Conservation (phyloP, 1,140 invertebrate genomes). For the Drosophila yakuba region DNA sequence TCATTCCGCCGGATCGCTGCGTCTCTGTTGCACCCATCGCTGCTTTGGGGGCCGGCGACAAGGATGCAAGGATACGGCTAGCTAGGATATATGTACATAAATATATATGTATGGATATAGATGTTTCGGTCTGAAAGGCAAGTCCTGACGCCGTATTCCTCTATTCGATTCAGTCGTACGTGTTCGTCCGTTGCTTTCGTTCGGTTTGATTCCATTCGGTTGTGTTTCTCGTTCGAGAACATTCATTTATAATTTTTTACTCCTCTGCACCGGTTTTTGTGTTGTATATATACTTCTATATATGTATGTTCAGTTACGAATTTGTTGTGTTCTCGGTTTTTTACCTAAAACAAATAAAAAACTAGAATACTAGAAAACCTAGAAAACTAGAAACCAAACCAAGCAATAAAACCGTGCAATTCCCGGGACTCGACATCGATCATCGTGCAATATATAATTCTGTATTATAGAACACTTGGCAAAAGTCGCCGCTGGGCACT, state of each 20-base stretch:
- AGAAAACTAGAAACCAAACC: constrained; percentile 33
- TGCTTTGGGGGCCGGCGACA: constrained; percentile 34
- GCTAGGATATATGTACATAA: constrained; percentile 11
- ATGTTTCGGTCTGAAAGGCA: constrained; percentile 2
- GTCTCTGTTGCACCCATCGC: constrained; percentile 22
- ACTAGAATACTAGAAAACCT: not conserved
- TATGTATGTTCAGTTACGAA: constrained; percentile 78
- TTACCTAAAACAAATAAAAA: constrained; percentile 53
- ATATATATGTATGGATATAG: not conserved
- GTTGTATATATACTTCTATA: constrained; percentile 65
- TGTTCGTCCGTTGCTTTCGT: constrained; percentile 85
- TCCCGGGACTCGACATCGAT: constrained; percentile 14
- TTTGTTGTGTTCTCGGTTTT: constrained; percentile 83
- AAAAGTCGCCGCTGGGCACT: not conserved
- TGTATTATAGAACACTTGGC: constrained; percentile 22
- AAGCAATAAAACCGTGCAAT: constrained; percentile 36
- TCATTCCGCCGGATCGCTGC: constrained; percentile 13
- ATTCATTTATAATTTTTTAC: constrained; percentile 85
- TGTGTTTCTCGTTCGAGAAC: constrained; percentile 84
- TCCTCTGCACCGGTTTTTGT: constrained; percentile 84
- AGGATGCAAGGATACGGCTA: constrained; percentile 42
- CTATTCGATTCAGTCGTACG: constrained; percentile 76
- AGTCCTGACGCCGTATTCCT: constrained; percentile 38
- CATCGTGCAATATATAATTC: constrained; percentile 49
- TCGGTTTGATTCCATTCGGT: constrained; percentile 84